Percentiles rank a stretch among this genome's conserved stretches.
Evolutionary conservation across 2,113 vertebrate genomes (phyloP).

Genomic region (Megalops atlanticus): DNA sequence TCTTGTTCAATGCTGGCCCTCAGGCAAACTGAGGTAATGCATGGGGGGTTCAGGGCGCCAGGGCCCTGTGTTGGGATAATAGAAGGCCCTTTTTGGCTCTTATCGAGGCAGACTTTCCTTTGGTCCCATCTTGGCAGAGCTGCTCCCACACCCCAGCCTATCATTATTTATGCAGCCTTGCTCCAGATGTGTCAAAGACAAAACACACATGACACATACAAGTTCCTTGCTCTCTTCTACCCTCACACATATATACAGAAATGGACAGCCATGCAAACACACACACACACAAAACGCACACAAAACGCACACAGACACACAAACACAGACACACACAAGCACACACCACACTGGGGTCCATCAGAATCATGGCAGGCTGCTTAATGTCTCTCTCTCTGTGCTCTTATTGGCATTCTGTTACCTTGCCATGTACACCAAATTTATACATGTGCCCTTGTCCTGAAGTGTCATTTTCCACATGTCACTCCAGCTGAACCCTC

Average conservation of each 20-base stretch:
- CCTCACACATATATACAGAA: no score
- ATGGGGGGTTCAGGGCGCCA: background rate
- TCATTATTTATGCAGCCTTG: slow-evolving; percentile 40
- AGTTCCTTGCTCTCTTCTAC: no score
- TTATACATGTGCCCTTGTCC: background rate
- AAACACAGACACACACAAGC: slow-evolving; percentile 12
- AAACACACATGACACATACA: background rate
- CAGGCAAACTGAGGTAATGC: background rate
- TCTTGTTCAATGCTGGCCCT: background rate
- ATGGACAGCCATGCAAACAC: background rate
- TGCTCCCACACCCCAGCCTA: slow-evolving; percentile 22
- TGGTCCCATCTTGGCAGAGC: slow-evolving; percentile 13
- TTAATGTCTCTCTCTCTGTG: background rate
- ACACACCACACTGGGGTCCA: no score
- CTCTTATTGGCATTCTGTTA: background rate
- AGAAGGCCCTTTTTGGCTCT: background rate
- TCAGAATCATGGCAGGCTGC: no score
- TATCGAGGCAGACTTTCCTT: slow-evolving; percentile 28
- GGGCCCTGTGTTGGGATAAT: background rate
- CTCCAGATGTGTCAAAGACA: slow-evolving; percentile 11
- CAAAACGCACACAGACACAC: slow-evolving; percentile 11
- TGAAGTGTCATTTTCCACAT: background rate
- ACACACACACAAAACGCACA: background rate
- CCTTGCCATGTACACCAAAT: background rate
- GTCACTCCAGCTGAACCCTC: background rate